Evolutionary conservation across 2,113 vertebrate species (phyloP).

Genomic region (Stegastes partitus): DNA sequence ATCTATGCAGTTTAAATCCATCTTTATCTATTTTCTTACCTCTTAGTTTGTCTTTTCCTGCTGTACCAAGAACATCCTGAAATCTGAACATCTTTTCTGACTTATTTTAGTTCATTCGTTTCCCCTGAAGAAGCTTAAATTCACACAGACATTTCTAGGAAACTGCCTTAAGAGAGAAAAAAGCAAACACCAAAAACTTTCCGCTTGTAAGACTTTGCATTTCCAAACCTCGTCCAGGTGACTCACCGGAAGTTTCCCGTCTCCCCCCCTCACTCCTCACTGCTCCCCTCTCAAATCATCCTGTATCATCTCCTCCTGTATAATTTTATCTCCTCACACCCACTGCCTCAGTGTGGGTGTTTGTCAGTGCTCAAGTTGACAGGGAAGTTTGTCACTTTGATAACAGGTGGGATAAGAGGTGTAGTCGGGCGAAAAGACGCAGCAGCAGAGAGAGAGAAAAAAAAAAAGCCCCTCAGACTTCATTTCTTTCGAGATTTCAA

Average conservation of each 20-base stretch:
- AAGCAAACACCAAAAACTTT: slow-evolving; percentile 16
- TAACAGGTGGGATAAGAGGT: slow-evolving; percentile 53
- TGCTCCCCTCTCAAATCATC: slow-evolving; percentile 38
- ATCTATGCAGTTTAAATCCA: no score
- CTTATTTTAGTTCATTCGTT: not conserved
- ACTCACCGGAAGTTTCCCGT: slow-evolving; percentile 39
- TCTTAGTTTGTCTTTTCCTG: no score
- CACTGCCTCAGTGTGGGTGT: slow-evolving; percentile 30
- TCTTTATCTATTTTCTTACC: no score
- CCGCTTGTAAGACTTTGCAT: slow-evolving; percentile 10
- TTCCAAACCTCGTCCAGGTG: slow-evolving; percentile 11
- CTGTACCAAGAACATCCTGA: no score
- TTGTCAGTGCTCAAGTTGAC: slow-evolving; percentile 16
- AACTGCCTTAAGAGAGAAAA: not conserved
- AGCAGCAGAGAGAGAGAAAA: not conserved
- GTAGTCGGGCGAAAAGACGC: not conserved
- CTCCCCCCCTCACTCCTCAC: no score
- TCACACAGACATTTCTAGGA: not conserved
- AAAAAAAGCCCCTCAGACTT: not conserved
- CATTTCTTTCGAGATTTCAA: slow-evolving; percentile 31
- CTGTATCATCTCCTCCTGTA: slow-evolving; percentile 20
- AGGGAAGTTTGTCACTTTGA: slow-evolving; percentile 54
- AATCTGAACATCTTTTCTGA: no score
- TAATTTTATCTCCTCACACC: slow-evolving; percentile 52
- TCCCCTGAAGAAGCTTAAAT: not conserved